Conservation (phyloP, 2,888 invertebrate species). For the Synergus gifuensis region DNA sequence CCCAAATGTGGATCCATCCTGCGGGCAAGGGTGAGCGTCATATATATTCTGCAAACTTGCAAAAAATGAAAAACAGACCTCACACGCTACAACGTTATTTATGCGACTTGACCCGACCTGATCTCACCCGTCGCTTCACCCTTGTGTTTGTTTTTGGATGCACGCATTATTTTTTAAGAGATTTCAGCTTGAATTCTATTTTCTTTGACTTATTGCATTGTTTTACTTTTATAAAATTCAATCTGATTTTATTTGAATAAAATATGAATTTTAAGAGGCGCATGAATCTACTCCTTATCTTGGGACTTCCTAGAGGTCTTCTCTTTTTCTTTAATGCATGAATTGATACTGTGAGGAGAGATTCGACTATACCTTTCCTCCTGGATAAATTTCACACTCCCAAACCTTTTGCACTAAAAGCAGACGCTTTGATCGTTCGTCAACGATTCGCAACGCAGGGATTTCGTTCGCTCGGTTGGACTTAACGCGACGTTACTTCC, state of each 20-base stretch:
- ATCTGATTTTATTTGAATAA: no score
- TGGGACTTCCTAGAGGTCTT: neutral
- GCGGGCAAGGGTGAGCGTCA: constrained; percentile 38
- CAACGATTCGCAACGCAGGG: constrained; percentile 7
- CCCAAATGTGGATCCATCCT: constrained; percentile 36
- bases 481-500: constrained; percentile 4
- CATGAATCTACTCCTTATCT: neutral
- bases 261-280: no score
- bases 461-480: neutral
- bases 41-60: constrained; percentile 27
- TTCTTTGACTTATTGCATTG: no score
- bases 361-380: neutral
- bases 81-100: constrained; percentile 31
- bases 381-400: neutral
- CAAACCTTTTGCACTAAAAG: constrained; percentile 11
- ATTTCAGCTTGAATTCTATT: neutral
- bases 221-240: no score
- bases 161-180: neutral
- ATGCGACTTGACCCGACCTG: constrained; percentile 36
- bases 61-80: constrained; percentile 26
- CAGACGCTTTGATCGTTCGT: constrained; percentile 12
- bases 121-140: constrained; percentile 21
- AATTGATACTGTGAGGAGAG: neutral
- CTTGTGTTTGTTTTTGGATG: constrained; percentile 16
- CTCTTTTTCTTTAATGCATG: neutral